A percentile compares a stretch with the other conserved stretches of the same genome.
Conservation (phyloP, 1,140 invertebrate genomes). For the Magallana angulata region DNA sequence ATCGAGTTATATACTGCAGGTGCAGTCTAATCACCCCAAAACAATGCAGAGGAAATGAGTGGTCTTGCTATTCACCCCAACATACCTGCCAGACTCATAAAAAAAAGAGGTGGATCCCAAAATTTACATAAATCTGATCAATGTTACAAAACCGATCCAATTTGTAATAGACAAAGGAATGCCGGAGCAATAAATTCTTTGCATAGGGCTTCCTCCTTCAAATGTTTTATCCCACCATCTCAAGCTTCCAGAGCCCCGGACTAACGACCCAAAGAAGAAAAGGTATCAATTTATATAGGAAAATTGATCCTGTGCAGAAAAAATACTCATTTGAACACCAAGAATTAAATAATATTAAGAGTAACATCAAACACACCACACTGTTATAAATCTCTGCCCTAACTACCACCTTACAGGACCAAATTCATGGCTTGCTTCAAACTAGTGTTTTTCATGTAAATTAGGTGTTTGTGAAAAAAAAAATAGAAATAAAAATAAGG, state of each 20-base stretch:
- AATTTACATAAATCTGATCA: slow-evolving; percentile 22
- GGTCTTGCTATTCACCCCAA: slow-evolving; percentile 17
- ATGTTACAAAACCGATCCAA: not conserved
- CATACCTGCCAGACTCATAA: slow-evolving; percentile 18
- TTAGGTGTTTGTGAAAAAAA: not conserved
- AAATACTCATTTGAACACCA: not conserved
- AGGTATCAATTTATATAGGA: slow-evolving; percentile 28
- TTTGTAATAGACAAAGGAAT: slow-evolving; percentile 23
- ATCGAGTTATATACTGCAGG: slow-evolving; percentile 20
- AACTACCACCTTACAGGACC: slow-evolving; percentile 8
- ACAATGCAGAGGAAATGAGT: slow-evolving; percentile 35
- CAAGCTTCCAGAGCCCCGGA: not conserved
- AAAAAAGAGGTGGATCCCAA: slow-evolving; percentile 9
- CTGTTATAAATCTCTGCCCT: not conserved
- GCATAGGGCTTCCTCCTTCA: not conserved
- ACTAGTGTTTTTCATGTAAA: slow-evolving; percentile 21
- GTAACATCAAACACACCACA: slow-evolving; percentile 1
- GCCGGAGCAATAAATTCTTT: not conserved
- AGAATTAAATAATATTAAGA: slow-evolving; percentile 30
- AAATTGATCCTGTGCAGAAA: slow-evolving; percentile 21
- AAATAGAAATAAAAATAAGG: not conserved
- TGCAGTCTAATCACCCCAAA: slow-evolving; percentile 32
- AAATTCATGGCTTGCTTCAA: not conserved
- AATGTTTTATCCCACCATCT: not conserved
- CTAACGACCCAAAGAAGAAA: slow-evolving; percentile 2